Conservation (phyloP, 2,113 vertebrate species). For the Peucedramus taeniatus region DNA sequence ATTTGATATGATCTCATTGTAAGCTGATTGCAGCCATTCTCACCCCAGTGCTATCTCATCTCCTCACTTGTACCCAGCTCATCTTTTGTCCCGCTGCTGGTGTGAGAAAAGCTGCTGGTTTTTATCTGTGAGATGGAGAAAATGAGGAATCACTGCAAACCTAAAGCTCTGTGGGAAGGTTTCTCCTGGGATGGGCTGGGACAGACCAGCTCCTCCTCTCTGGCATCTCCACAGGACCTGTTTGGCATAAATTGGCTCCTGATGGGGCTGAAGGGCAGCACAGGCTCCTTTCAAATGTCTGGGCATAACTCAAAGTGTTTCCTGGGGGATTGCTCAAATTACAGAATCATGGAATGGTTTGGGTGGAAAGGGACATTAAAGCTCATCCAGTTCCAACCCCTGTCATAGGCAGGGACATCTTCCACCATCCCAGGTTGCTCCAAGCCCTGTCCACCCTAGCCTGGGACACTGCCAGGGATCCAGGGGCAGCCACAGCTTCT, state of each 20-base stretch:
- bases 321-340: neutral
- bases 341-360: neutral
- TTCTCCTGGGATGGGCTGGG: neutral
- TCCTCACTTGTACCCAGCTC: neutral
- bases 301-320: neutral
- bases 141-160: neutral
- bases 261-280: neutral
- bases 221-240: fast-evolving
- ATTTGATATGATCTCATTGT: neutral
- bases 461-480: neutral
- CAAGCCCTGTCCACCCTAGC: fast-evolving
- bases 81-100: neutral
- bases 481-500: neutral
- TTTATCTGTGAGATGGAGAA: neutral
- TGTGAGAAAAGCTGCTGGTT: neutral
- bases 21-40: neutral
- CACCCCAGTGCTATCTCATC: neutral
- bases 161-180: neutral
- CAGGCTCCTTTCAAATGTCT: neutral
- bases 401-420: neutral
- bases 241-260: neutral
- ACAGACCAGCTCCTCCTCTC: neutral
- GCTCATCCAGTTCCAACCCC: fast-evolving
- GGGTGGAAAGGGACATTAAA: neutral
- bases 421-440: fast-evolving